A percentile compares a stretch with the other conserved stretches of the same genome.
Conservation (phyloP, 2,888 invertebrate species). For the Dichetophora obliterata region DNA sequence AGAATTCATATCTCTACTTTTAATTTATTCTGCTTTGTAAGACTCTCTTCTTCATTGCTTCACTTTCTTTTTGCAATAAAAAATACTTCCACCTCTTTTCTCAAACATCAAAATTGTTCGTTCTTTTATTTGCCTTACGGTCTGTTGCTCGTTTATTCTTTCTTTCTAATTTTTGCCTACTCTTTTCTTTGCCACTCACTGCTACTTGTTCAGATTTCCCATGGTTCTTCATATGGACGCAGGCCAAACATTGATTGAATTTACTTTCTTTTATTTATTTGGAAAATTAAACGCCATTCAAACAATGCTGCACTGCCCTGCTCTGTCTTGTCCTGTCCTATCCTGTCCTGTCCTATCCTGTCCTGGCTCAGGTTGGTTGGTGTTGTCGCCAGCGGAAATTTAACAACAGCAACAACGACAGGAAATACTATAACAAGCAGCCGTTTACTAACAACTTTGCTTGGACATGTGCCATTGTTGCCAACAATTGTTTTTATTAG, state of each 20-base stretch:
- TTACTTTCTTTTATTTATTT: constrained; percentile 51
- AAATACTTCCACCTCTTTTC: too few species aligned
- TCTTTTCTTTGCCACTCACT: neutral
- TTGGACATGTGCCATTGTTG: constrained; percentile 26
- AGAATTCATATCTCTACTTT: neutral
- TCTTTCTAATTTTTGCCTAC: neutral
- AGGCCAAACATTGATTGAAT: constrained; percentile 49
- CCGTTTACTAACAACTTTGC: neutral
- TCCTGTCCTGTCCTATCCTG: neutral
- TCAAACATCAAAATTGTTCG: too few species aligned
- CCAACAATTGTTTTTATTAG: constrained; percentile 24
- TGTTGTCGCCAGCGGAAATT: constrained; percentile 8
- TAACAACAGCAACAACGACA: neutral
- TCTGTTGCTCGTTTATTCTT: neutral
- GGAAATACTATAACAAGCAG: neutral
- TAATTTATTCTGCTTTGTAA: neutral
- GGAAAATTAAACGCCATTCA: constrained; percentile 43
- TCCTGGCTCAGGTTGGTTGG: neutral
- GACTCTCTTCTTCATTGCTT: neutral
- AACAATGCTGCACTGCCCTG: neutral
- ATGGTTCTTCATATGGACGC: constrained; percentile 14
- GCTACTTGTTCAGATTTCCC: neutral
- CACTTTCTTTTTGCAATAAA: too few species aligned
- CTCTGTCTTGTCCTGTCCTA: too few species aligned
- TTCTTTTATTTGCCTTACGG: constrained; percentile 15